These are phyloP conservation scores for Coregonus ussuriensis DNA, from an alignment of 2,797 vertebrate species.

Conservation along the genomic window DNA sequence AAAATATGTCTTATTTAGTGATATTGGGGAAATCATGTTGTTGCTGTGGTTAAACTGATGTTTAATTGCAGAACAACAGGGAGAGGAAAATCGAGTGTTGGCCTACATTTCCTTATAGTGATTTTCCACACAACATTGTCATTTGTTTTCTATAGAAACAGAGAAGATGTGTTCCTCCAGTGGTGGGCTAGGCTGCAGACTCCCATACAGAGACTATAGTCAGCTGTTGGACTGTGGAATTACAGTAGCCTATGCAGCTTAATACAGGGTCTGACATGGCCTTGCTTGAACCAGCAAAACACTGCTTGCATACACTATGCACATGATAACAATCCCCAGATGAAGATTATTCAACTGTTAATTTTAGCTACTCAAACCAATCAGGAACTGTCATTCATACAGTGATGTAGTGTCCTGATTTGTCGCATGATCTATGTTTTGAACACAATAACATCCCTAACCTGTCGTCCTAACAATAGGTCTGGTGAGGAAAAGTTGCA, in stretches of 20 bases:
- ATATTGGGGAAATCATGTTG: constrained; percentile 6
- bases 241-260: constrained; percentile 21
- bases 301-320: constrained; percentile 43
- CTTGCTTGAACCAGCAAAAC: constrained; percentile 42
- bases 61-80: constrained; percentile 20
- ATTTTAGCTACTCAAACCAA: constrained; percentile 9
- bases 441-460: constrained; percentile 24
- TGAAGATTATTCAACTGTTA: constrained; percentile 26
- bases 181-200: constrained; percentile 31
- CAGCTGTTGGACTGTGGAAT: constrained; percentile 38
- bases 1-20: neutral
- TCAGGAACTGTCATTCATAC: too few relatives aligned
- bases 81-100: constrained; percentile 37
- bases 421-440: neutral
- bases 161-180: constrained; percentile 48
- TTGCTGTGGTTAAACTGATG: neutral
- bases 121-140: constrained; percentile 43
- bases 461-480: constrained; percentile 22
- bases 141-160: constrained; percentile 63
- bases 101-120: constrained; percentile 25
- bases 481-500: neutral
- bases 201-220: constrained; percentile 47
- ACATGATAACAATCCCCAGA: constrained; percentile 26
- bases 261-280: constrained; percentile 36
- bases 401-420: neutral